These are phyloP conservation scores for Microtus montanus DNA, from an alignment of 2,113 vertebrate species.

Conservation along the genomic window DNA sequence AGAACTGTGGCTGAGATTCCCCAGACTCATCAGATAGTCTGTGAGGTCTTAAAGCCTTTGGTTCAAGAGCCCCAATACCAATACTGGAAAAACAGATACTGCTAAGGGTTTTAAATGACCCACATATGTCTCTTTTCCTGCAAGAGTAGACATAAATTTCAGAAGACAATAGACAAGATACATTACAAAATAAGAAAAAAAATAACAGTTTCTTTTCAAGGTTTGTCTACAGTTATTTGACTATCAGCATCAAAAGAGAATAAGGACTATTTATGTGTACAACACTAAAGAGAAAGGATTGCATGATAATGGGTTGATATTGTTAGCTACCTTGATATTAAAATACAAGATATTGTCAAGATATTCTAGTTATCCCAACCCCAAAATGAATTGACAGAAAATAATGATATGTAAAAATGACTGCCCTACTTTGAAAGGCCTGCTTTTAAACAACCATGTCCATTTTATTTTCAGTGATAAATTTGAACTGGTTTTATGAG, in stretches of 20 bases:
- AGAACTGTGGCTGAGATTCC: too few species aligned
- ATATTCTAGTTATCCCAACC: neutral
- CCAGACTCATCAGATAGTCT: neutral
- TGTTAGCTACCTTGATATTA: neutral
- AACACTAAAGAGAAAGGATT: neutral
- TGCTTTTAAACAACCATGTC: neutral
- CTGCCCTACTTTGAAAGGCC: neutral
- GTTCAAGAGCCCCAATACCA: neutral
- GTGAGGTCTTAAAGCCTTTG: neutral
- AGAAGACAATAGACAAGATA: neutral
- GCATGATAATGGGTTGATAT: neutral
- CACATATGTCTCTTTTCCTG: neutral
- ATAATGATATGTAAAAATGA: neutral
- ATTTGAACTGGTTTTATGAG: neutral
- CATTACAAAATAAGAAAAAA: neutral
- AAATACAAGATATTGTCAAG: neutral
- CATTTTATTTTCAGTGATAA: neutral
- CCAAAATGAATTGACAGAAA: neutral
- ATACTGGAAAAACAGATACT: neutral
- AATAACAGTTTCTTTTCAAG: neutral
- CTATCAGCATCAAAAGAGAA: rapidly evolving
- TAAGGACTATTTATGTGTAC: neutral
- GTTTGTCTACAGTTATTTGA: neutral
- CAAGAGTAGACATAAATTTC: neutral
- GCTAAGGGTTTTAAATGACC: neutral